Base-by-base conservation (phyloP, 2,113 vertebrate species). In the Chloebia gouldiae region DNA sequence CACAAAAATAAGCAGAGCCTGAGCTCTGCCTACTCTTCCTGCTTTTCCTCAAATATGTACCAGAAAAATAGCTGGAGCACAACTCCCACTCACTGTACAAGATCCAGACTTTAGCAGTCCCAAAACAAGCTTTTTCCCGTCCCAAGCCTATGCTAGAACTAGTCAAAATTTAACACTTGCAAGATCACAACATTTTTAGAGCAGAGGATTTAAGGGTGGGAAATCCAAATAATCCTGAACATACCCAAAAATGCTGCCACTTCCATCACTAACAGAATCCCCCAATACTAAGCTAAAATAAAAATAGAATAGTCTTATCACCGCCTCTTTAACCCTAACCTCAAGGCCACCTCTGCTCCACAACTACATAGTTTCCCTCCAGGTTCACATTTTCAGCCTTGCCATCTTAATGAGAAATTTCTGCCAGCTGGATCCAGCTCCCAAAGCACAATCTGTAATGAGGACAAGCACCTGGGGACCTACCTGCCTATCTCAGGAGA, bases 401-500 rank as follows among this genome's bases (percentile, higher is more conserved):
- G 86, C 92, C 68, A 75, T 77, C 78, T 61, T 92, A 88, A 87
- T 80, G 54, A 89, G 68, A 87, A 94, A 80, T 33, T 49, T 47
- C 53, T 95, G 92, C 93, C 96, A 95, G 93, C 86, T 93, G 91
- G 86, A 94, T 90, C 70, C 44, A 66, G 50, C 65, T 95, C 92
- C 85, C 66, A 79, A 86, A 90, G 65, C 65, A 92, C 40, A 84
- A 54, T 94, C 59, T 30, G 22, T 96, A 96, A 96, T 90, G 78
- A 97, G 83, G 92, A 80, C 69, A 91, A 65, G 77, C 95, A 95
- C 95, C 91, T 94, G 86, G 91, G 88, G 91, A 96, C 82, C 71
- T 92, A 92, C 88, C 82, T 96, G 85, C 84, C 73, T 88, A 77
- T 79, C 88, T 96, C 87, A 77, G 68, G 81, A 66, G 78, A 65